Evolutionary conservation across 2,797 vertebrate genomes (phyloP), one percentile per base, ranked within the genome.

Genomic region (Macropodus opercularis): DNA sequence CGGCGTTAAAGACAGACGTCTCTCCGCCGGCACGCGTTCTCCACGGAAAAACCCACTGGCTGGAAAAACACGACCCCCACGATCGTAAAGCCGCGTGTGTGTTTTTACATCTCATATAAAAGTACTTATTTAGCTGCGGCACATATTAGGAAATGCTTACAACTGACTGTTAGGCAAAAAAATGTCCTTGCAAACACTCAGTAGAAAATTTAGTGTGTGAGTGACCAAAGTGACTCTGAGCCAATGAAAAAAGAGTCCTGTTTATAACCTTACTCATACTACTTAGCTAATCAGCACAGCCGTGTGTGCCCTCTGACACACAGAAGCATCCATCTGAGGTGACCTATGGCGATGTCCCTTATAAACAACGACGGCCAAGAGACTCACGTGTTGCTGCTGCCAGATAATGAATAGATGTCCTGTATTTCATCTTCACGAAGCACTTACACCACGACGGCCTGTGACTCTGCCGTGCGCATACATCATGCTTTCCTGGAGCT

Each of bases 1-100:
- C 18, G 10, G 79, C 80, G 69, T 82, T 90, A 89, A 91, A 91
- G 84, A 81, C 76, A 57, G 48, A 80, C 77, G 79, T 83, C 80
- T 76, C 68, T 83, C 72, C 71, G 58, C 46, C 50, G 75, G 77
- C 86, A 90, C 79, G 38, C 49, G 83, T 79, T 80, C 85, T 82
- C 72, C 65, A 49, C 53, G 77, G 85, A 87, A 91, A n/a, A 89
- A 85, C 78, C 75, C 72, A 80, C 78, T 35, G 80, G 64, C 72
- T 80, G 83, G 80, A 88, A 89, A 89, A 86, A 74, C 75, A 49
- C 77, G 40, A 53, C 67, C n/a, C 31, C 73, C 63, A 83, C 23
- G 60, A 57, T 42, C 66, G 42, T 52, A 26, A 10, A 22, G 44
- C 66, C 75, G 48, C 42, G 64, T 70, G 67, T 70, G 67, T 62